Evolutionary conservation across 2,113 vertebrate genomes (phyloP), one percentile per base, ranked within the genome.

Genomic region (Pachypanchax playfairii): DNA sequence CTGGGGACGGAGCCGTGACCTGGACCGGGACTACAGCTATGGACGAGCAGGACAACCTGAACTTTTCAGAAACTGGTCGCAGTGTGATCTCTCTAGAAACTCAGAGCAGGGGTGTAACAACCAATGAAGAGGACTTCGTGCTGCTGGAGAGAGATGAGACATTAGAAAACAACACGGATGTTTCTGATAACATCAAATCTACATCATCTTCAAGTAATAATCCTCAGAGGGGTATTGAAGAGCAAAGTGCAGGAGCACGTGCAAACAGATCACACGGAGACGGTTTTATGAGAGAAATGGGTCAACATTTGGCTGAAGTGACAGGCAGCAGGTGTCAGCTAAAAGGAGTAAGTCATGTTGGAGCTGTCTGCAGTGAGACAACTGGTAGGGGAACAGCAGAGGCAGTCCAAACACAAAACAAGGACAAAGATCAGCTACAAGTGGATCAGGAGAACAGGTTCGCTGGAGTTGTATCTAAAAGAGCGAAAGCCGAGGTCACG

Each of bases 241-340:
- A 35, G 22, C 50, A 48, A 60, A 69, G 50, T 42, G 22, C 35
- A 15, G 54, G 63, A 28, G 46, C 73, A 55, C 26, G 33, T 53
- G 61, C 13, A 8, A 41, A 25, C 41, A 47, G 47, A 65, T 79
- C 60, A 63, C 33, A 57, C 69, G 1, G 41, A 36, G 77, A 31
- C 54, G 44, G 66, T 74, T 52, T 35, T 31, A 56, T 70, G 57
- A 71, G 29, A 18, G 49, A 81, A 68, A 78, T 24, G 62, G 63
- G 62, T 71, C 77, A 61, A 66, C 68, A 21, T 80, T 73, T 44
- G 48, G 57, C 46, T 83, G 75, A 88, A 83, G 79, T 82, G 87
- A 85, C 84, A 84, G 85, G 75, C 75, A 55, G 79, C 87, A 85
- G 87, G 85, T 87, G 82, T 68, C 80, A 9, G 80, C 85, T 85